These are phyloP conservation scores for Platysteira castanea DNA, from an alignment of 2,113 vertebrate species.

Conservation along the genomic window DNA sequence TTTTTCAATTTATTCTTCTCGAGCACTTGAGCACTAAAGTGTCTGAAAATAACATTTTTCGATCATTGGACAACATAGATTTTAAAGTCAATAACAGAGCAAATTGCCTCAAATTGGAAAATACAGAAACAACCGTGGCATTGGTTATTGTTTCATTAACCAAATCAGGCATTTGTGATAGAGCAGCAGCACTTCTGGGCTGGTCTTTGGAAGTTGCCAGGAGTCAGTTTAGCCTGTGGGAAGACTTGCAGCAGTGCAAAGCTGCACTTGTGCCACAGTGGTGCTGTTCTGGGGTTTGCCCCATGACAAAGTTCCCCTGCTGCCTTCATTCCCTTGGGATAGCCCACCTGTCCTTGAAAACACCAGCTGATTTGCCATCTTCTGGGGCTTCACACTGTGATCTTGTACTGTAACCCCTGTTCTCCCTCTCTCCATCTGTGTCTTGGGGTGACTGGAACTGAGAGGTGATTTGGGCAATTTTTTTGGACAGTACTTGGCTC, in stretches of 20 bases:
- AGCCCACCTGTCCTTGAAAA: background rate
- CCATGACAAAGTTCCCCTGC: background rate
- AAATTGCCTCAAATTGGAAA: slow-evolving; percentile 56
- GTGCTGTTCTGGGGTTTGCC: background rate
- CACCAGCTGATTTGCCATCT: background rate
- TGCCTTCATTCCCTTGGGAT: background rate
- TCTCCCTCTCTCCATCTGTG: background rate
- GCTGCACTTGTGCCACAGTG: background rate
- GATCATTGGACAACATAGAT: slow-evolving; percentile 28
- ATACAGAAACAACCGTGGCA: background rate
- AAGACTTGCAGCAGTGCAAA: background rate
- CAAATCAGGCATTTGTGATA: background rate
- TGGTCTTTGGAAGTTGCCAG: background rate
- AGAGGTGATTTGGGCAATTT: background rate
- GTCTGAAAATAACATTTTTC: slow-evolving; percentile 32
- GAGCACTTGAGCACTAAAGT: background rate
- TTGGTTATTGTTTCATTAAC: slow-evolving; percentile 41
- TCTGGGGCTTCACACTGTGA: background rate
- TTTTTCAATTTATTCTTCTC: slow-evolving; percentile 41
- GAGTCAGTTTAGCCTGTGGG: background rate
- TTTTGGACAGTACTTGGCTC: background rate
- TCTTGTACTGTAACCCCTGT: background rate
- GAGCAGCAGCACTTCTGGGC: background rate
- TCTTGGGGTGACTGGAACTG: background rate
- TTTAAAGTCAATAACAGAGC: slow-evolving; percentile 63